Percentiles rank a stretch among this genome's conserved stretches.
phyloP scores from a whole-genome alignment of 1,140 invertebrate species.

The Andricus grossulariae region DNA sequence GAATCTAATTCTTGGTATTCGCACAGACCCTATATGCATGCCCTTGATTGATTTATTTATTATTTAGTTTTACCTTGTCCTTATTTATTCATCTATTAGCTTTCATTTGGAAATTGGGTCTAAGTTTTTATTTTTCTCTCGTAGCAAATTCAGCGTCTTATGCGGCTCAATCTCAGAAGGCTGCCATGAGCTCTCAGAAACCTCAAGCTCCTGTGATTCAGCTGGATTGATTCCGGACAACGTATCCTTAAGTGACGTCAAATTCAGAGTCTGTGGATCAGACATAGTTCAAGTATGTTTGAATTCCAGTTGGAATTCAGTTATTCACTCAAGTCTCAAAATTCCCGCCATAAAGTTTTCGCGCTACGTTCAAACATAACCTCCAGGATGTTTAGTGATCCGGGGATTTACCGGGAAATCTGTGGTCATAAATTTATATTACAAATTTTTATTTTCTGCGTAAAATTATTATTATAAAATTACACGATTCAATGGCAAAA shows the following conservation, averaged over 20 bases:
- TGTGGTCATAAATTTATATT: too few relatives aligned
- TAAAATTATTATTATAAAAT: too few relatives aligned
- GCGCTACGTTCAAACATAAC: too few relatives aligned
- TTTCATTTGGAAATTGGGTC: background rate
- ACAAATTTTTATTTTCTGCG: too few relatives aligned
- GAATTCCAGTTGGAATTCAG: background rate
- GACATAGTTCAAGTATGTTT: slow-evolving; percentile 59
- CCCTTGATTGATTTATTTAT: background rate
- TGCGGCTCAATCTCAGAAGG: slow-evolving; percentile 13
- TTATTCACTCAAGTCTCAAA: background rate
- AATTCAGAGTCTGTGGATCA: slow-evolving; percentile 55
- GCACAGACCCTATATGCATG: slow-evolving; percentile 21
- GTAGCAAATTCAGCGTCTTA: slow-evolving; percentile 23
- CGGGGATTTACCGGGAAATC: too few relatives aligned
- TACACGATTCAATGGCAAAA: too few relatives aligned
- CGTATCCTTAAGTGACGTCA: slow-evolving; percentile 59
- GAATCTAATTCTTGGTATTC: slow-evolving; percentile 19
- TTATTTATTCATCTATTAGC: background rate
- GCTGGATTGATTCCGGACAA: slow-evolving; percentile 63
- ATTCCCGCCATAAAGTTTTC: too few relatives aligned
- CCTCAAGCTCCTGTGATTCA: slow-evolving; percentile 54
- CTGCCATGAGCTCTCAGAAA: slow-evolving; percentile 17
- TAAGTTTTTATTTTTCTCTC: slow-evolving; percentile 12
- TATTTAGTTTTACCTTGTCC: background rate
- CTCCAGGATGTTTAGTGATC: too few relatives aligned